Evolutionary conservation across 2,888 invertebrate genomes (phyloP), one percentile per base, ranked within the genome.

Genomic region (Melinaea menophilus): DNA sequence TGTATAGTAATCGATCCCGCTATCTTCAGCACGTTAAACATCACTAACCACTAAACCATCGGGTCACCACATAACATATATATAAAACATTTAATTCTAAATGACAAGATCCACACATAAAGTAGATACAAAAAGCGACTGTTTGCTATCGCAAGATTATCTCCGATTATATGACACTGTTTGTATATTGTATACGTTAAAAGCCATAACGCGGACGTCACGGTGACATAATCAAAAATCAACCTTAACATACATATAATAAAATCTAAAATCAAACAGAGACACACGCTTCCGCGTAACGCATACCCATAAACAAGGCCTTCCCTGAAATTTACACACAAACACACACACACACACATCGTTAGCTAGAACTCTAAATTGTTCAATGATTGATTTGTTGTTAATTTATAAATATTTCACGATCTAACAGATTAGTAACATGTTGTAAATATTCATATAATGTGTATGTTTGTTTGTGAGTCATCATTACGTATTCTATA

Each of bases 121-220:
- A 55, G 59, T 31, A 51, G 56, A 37, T 37, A 41, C 13, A 46
- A 59, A 34, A 33, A 33, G 54, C 41, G 48, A 48, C 4, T 59
- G 62, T 62, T 59, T 62, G 48, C 64, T 63, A 72, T 71, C 68
- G 66, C 63, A 62, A 74, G 76, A 76, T 77, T 71, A 78, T 68
- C 76, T 69, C 64, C 71, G 75, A 77, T 77, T 77, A 77, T 77
- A 77, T 71, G 71, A 72, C 71, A 71, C 63, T 72, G 70, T 72
- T 75, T 75, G 70, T 73, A 69, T 68, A 71, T 66, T 22, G 22
- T 22, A 64, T 68, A 64, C 47, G 62, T 37, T 64, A 59, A 57
- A 63, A 67, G 63, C 54, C 63, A 56, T 61, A 64, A 69, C 59
- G 51, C 58, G 61, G 57, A 63, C 69, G 65, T 69, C 59, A 71